Base-by-base conservation (phyloP, 2,797 vertebrate genomes). In the Sebastes minor region DNA sequence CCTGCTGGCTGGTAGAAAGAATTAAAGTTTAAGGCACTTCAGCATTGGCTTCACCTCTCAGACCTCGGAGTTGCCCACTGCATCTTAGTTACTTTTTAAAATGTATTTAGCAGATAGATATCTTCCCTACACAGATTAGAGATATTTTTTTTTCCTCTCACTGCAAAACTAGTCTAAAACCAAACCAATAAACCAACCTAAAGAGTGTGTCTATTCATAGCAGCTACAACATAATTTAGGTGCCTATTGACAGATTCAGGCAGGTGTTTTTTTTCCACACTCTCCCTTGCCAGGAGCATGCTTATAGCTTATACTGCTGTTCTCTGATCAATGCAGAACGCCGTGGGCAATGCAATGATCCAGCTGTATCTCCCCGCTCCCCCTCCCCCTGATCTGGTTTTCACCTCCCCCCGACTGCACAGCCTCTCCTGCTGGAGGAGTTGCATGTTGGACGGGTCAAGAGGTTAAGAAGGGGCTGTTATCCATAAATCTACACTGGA, bases 311-410 rank as follows among this genome's bases (percentile, higher is more conserved):
- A 88, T 91, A 65, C 23, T 82, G 85, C 69, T 30, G 63, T 56
- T 79, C 65, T 84, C 55, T 90, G 88, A 93, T 92, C 89, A 64
- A 90, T 92, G 65, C 80, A 70, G 65, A 72, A 42, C 4, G 70
- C 88, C 35, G 2, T 12, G 63, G 83, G 86, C 84, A 61, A 85
- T 38, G 72, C 73, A 84, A 78, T 82, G 74, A 91, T 89, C 85
- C 75, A 55, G 68, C 84, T 78, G 81, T 33, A 82, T 87, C 33
- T 83, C 79, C 35, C 23, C 22, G 46, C 46, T 49, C 46, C 27
- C 27, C 4, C 13, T 28, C 28, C 30, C 7, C 14, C 5, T 6
- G 12, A 71, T 74, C 46, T 70, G 32, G 35, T 59, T 61, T 78
- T 72, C 1, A 1, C 56, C 74, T 71, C 35, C 61, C 59, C 25